phyloP scores from a whole-genome alignment of 2,888 invertebrate genomes.

The Eurois occulta region DNA sequence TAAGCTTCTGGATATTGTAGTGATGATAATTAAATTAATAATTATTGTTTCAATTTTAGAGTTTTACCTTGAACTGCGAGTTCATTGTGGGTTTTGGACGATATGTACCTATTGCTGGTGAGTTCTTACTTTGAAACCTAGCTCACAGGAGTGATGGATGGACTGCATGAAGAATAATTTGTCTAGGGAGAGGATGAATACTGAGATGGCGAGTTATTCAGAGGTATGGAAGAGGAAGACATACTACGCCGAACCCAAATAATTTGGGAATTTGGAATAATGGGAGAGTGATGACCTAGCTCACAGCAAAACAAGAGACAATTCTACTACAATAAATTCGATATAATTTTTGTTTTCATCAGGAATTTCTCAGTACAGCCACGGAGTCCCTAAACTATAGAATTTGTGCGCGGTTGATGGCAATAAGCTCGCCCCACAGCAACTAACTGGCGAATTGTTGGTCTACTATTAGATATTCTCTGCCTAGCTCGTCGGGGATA shows the following conservation, averaged over 20 bases:
- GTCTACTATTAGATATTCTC: background rate
- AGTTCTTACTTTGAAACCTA: background rate
- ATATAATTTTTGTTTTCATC: background rate
- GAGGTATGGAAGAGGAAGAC: too few species aligned
- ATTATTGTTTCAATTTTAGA: constrained; percentile 42
- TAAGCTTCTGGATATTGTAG: constrained; percentile 58
- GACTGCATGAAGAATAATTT: background rate
- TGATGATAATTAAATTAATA: constrained; percentile 59
- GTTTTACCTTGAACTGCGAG: constrained; percentile 38
- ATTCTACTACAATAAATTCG: background rate
- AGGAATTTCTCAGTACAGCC: background rate
- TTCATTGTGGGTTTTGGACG: constrained; percentile 10
- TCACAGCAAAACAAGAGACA: background rate
- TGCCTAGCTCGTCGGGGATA: too few species aligned
- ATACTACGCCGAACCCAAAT: too few species aligned
- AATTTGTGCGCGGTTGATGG: background rate
- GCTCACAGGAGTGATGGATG: background rate
- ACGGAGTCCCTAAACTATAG: background rate
- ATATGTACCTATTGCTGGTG: background rate
- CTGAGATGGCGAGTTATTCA: background rate
- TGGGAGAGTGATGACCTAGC: background rate
- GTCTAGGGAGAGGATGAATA: background rate
- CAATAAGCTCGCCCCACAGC: background rate
- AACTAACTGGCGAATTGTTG: background rate
- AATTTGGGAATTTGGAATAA: background rate